A percentile compares a stretch with the other conserved stretches of the same genome.
phyloP scores from a whole-genome alignment of 1,140 invertebrate species.

The Drosophila mauritiana region DNA sequence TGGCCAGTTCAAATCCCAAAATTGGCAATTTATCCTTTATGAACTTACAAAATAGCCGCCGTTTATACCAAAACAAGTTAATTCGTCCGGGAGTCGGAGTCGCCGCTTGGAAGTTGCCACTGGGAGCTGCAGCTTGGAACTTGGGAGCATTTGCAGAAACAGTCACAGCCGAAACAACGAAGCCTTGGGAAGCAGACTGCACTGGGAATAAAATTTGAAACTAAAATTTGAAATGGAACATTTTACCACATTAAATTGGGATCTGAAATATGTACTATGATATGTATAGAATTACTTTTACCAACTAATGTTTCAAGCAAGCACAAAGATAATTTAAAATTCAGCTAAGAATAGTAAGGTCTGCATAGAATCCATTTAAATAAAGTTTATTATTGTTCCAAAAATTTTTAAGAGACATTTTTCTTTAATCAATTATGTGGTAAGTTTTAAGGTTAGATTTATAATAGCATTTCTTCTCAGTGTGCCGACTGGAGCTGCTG shows the following conservation, averaged over 20 bases:
- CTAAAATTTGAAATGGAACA: too few relatives aligned
- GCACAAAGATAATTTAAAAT: too few relatives aligned
- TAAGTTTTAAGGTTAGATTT: too few relatives aligned
- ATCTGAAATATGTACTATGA: too few relatives aligned
- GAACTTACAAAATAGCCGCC: slow-evolving; percentile 84
- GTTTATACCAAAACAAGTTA: slow-evolving; percentile 84
- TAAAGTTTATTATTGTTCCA: too few relatives aligned
- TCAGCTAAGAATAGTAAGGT: too few relatives aligned
- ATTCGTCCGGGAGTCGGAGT: slow-evolving; percentile 68
- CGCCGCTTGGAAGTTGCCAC: slow-evolving; percentile 11
- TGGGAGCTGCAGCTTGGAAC: slow-evolving; percentile 15
- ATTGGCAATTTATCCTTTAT: slow-evolving; percentile 84
- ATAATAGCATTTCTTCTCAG: neutral
- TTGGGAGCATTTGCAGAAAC: slow-evolving; percentile 35
- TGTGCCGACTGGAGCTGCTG: slow-evolving; percentile 30
- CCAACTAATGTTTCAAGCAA: too few relatives aligned
- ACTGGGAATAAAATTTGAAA: neutral
- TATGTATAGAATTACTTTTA: too few relatives aligned
- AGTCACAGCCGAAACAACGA: slow-evolving; percentile 16
- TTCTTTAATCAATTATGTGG: too few relatives aligned
- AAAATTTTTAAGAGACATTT: too few relatives aligned
- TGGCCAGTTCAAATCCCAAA: slow-evolving; percentile 83
- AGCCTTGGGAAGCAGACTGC: neutral
- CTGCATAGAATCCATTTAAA: too few relatives aligned
- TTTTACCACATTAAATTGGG: too few relatives aligned